phyloP scores from a whole-genome alignment of 2,797 vertebrate genomes.

The Notolepis coatsorum region DNA sequence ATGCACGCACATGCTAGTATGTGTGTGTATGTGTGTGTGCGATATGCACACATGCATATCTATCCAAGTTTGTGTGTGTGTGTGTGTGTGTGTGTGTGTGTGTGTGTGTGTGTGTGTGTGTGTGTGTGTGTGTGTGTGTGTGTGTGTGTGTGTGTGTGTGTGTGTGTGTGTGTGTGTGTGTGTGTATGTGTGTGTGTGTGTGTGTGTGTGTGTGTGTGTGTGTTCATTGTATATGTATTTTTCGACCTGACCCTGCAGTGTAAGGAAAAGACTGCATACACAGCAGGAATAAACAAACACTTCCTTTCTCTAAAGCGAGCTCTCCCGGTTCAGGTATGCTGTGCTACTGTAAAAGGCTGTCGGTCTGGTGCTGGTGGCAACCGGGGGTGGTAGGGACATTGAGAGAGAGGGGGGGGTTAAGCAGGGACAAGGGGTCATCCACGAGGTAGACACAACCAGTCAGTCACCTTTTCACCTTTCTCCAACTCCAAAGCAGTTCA shows the following conservation, averaged over 20 bases:
- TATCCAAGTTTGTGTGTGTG: no score
- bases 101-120: constrained; percentile 10
- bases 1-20: no score
- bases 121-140: constrained; percentile 2
- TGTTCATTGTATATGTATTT: no score
- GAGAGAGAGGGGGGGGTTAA: no score
- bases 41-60: not conserved
- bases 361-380: not conserved
- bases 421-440: constrained; percentile 60
- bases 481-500: constrained; percentile 54
- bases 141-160: not conserved
- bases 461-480: constrained; percentile 82
- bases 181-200: not conserved
- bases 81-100: constrained; percentile 9
- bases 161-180: not conserved
- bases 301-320: not conserved
- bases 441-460: constrained; percentile 58
- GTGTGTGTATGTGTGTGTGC: not conserved
- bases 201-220: not conserved
- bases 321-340: constrained; percentile 20
- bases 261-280: not conserved
- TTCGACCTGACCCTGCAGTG: not conserved
- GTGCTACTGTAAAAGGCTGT: constrained; percentile 30
- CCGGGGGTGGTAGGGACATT: no score
- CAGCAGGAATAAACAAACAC: not conserved